These are phyloP conservation scores for Eristalis tenax DNA, from an alignment of 2,888 invertebrate genomes.

Conservation along the genomic window DNA sequence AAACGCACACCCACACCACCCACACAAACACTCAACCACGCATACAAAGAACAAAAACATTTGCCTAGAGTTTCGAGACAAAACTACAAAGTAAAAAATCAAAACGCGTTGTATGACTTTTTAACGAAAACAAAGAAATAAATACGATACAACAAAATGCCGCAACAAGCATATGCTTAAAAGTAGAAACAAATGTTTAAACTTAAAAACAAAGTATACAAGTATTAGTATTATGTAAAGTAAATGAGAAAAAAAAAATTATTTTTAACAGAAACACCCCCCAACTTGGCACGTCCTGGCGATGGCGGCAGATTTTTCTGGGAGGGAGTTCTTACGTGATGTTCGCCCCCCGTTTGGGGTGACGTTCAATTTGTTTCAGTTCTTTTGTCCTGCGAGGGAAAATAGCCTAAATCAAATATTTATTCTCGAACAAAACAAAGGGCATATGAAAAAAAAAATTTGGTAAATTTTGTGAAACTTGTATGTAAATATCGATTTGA, in stretches of 20 bases:
- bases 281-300: conserved; percentile 4
- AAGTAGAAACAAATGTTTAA: conserved; percentile 37
- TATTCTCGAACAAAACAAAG: neutral
- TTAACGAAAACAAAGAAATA: neutral
- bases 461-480: conserved; percentile 42
- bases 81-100: neutral
- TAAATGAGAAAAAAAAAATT: neutral
- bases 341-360: neutral
- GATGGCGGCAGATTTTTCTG: conserved; percentile 6
- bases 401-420: conserved; percentile 31
- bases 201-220: conserved; percentile 25
- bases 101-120: neutral
- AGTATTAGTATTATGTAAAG: conserved; percentile 54
- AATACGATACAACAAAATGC: neutral
- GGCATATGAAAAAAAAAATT: conserved; percentile 7
- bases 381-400: conserved; percentile 32
- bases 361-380: neutral
- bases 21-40: neutral
- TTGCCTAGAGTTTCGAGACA: conserved; percentile 31
- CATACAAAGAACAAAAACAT: conserved; percentile 25
- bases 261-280: neutral
- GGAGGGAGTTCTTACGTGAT: neutral
- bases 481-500: conserved; percentile 56
- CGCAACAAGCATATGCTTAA: conserved; percentile 60
- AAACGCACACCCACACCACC: conserved; percentile 12